Evolutionary conservation across 2,888 invertebrate genomes (phyloP).

Genomic region (Agrochola litura): DNA sequence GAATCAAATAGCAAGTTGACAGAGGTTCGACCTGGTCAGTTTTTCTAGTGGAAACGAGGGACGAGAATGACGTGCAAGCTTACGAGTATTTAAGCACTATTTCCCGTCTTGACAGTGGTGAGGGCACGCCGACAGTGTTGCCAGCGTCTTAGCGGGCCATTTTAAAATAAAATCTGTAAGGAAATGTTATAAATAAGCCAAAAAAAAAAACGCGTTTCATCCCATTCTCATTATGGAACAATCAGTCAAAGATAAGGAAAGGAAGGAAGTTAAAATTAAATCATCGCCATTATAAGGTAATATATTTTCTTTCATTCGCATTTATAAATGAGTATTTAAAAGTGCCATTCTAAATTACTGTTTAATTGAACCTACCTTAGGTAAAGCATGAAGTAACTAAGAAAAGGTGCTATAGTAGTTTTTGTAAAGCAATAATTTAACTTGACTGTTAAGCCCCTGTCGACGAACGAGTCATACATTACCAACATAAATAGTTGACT

Average conservation of each 20-base stretch:
- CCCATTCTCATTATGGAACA: conserved; percentile 44
- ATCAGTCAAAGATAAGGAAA: conserved; percentile 59
- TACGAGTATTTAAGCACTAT: too few relatives aligned
- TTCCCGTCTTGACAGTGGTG: too few relatives aligned
- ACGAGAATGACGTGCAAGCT: too few relatives aligned
- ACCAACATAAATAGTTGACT: conserved; percentile 42
- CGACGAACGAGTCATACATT: conserved; percentile 16
- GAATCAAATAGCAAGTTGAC: too few relatives aligned
- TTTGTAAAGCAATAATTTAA: conserved; percentile 1
- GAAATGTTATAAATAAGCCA: neutral
- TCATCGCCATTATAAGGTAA: conserved; percentile 55
- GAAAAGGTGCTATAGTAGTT: neutral
- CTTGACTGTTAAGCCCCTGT: neutral
- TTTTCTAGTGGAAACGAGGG: too few relatives aligned
- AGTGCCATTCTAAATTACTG: conserved; percentile 52
- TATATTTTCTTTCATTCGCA: conserved; percentile 57
- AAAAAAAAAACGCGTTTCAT: conserved; percentile 34
- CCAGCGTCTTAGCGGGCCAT: too few relatives aligned
- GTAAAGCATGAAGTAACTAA: conserved; percentile 5
- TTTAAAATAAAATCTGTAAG: neutral
- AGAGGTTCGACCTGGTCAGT: too few relatives aligned
- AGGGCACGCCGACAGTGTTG: too few relatives aligned
- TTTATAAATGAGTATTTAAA: conserved; percentile 63
- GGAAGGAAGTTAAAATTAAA: conserved; percentile 61
- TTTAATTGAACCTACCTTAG: conserved; percentile 42